These are phyloP conservation scores for Psilopsiagon aurifrons DNA, from an alignment of 2,113 vertebrate genomes.

Conservation along the genomic window DNA sequence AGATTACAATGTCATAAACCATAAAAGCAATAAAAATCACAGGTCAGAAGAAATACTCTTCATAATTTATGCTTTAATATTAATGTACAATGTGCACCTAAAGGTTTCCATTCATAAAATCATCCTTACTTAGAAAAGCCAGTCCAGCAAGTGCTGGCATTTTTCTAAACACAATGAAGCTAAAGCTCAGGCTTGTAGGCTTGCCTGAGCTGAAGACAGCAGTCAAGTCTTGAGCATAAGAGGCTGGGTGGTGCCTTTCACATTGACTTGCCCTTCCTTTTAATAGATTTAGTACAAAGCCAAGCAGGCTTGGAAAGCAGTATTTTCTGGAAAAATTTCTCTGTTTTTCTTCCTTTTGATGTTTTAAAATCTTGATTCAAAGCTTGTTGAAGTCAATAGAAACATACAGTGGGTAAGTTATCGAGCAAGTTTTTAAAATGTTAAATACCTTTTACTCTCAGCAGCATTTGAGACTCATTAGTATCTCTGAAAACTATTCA, in stretches of 20 bases:
- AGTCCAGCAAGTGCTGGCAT: neutral
- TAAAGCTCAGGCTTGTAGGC: neutral
- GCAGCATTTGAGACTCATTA: neutral
- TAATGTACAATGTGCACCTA: neutral
- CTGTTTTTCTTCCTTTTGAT: neutral
- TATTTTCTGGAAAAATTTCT: neutral
- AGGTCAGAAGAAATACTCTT: neutral
- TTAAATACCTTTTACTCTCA: neutral
- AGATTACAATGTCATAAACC: neutral
- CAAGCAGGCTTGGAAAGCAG: neutral
- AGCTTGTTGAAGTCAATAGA: neutral
- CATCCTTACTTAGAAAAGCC: neutral
- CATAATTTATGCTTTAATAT: neutral
- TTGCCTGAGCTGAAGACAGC: neutral
- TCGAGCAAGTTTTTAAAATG: neutral
- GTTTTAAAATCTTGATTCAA: neutral
- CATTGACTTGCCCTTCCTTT: neutral
- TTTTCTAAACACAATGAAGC: neutral
- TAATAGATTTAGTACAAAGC: neutral
- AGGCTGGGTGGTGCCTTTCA: neutral
- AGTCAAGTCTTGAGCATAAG: neutral
- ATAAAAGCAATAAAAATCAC: neutral
- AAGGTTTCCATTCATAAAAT: neutral
- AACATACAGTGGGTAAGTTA: neutral
- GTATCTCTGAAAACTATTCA: neutral